Evolutionary conservation across 2,113 vertebrate genomes (phyloP).

Genomic region (Corythornis vintsioides): DNA sequence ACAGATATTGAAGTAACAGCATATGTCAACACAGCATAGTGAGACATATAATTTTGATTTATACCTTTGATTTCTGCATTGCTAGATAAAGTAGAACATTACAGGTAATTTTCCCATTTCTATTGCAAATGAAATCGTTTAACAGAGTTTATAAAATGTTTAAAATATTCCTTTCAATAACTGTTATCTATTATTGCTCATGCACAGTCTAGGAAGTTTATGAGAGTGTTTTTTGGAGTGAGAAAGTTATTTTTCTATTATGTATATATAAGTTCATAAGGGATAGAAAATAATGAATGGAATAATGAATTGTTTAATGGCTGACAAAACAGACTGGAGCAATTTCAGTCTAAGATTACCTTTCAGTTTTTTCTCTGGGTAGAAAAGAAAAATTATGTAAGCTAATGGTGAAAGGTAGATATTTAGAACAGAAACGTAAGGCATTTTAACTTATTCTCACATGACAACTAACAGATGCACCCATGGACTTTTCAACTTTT

Average conservation of each 20-base stretch:
- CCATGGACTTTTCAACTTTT: background rate
- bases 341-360: background rate
- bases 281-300: slow-evolving; percentile 9
- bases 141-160: background rate
- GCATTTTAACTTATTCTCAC: background rate
- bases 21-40: background rate
- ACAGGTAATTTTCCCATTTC: background rate
- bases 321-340: background rate
- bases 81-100: background rate
- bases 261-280: background rate
- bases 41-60: background rate
- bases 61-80: slow-evolving; percentile 1
- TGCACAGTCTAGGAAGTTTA: background rate
- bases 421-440: background rate
- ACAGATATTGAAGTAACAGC: background rate
- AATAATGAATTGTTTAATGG: slow-evolving; percentile 22
- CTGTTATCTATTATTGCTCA: background rate
- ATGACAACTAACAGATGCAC: background rate
- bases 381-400: background rate
- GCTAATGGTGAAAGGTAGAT: background rate
- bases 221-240: background rate
- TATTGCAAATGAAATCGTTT: background rate
- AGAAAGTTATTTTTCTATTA: background rate
- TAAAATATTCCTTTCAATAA: background rate
- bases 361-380: background rate